A percentile compares a stretch with the other conserved stretches of the same genome.
phyloP scores from a whole-genome alignment of 2,113 vertebrate species.

The Brachyhypopomus occidentalis region DNA sequence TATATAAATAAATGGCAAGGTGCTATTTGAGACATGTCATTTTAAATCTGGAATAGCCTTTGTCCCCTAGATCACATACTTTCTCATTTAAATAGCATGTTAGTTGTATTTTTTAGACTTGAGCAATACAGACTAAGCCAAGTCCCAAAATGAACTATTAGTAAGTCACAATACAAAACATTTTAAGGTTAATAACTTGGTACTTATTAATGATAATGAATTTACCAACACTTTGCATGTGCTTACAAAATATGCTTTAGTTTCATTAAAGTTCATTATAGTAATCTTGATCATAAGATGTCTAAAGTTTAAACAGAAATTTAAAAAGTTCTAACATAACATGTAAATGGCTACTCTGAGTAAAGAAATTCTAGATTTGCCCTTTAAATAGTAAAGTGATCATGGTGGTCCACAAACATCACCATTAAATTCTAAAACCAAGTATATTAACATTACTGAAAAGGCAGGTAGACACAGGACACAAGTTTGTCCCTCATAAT shows the following conservation, averaged over 20 bases:
- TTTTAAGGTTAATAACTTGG: no score
- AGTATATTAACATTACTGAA: neutral
- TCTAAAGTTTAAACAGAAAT: neutral
- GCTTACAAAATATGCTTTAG: neutral
- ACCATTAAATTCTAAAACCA: neutral
- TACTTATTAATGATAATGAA: neutral
- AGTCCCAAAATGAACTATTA: no score
- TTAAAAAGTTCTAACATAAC: neutral
- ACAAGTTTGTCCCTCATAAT: slow-evolving; percentile 32
- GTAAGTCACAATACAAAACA: no score
- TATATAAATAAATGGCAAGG: no score
- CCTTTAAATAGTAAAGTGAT: slow-evolving; percentile 13
- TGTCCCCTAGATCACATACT: no score
- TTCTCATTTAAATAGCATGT: no score
- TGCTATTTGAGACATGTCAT: neutral
- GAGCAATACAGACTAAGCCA: no score
- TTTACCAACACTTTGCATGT: neutral
- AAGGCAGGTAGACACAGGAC: neutral
- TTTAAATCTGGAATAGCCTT: no score
- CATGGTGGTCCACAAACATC: neutral
- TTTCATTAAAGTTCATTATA: neutral
- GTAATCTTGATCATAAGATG: neutral
- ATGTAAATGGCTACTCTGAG: neutral
- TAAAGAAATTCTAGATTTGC: neutral
- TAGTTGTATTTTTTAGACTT: no score